phyloP scores from a whole-genome alignment of 2,888 invertebrate species.

The Hetaerina titia region DNA sequence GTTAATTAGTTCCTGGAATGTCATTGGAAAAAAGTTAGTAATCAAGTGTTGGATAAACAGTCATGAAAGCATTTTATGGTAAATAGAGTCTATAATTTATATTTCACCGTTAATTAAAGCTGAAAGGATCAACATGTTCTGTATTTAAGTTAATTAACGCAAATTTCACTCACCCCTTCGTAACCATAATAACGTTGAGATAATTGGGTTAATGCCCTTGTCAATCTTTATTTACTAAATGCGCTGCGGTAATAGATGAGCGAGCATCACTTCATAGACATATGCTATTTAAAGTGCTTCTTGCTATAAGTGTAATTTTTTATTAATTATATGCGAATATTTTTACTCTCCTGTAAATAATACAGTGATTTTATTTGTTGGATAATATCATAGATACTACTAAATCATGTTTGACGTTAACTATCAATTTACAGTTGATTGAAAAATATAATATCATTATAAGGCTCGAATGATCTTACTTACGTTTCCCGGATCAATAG shows the following conservation, averaged over 20 bases:
- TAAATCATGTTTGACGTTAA: too few species aligned
- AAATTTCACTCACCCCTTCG: neutral
- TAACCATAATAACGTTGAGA: neutral
- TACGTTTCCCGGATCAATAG: too few species aligned
- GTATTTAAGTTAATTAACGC: neutral
- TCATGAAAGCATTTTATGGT: neutral
- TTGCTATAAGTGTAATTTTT: too few species aligned
- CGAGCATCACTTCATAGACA: neutral
- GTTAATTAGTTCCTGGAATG: neutral
- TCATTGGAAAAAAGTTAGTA: neutral
- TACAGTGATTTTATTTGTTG: too few species aligned
- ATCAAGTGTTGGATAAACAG: neutral
- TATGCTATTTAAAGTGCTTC: too few species aligned
- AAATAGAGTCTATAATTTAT: neutral
- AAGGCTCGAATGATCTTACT: too few species aligned
- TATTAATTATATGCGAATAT: too few species aligned
- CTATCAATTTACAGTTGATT: too few species aligned
- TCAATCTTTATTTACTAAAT: neutral
- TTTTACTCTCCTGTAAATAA: too few species aligned
- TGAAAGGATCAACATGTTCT: neutral
- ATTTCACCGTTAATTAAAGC: neutral
- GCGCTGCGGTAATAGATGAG: neutral
- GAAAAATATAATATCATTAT: too few species aligned
- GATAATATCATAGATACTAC: too few species aligned
- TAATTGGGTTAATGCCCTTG: neutral